Percentiles rank a stretch among this genome's conserved stretches.
phyloP scores from a whole-genome alignment of 92 coral and sea anemone species.

The Epizoanthus ramosus region DNA sequence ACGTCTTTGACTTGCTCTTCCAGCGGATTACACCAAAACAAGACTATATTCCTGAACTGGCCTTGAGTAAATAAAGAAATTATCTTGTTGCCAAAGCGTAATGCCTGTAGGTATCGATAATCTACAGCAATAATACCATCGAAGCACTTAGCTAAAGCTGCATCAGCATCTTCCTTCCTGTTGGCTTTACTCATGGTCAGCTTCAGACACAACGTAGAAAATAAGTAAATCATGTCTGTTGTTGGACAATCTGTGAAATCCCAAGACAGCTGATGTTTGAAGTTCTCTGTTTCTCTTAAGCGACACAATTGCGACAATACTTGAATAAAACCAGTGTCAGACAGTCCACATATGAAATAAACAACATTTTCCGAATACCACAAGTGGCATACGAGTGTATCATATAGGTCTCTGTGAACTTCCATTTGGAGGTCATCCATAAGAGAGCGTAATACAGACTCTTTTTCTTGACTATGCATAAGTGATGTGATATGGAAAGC shows the following conservation, averaged over 20 bases:
- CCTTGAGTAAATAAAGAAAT: not conserved
- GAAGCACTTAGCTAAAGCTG: not conserved
- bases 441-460: too few species aligned
- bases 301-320: not conserved
- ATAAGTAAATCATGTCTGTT: not conserved
- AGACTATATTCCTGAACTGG: not conserved
- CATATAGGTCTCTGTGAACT: too few species aligned
- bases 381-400: too few species aligned
- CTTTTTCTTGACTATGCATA: too few species aligned
- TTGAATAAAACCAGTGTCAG: not conserved
- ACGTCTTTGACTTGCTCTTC: too few species aligned
- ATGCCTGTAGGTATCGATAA: too few species aligned
- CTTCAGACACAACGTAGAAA: not conserved
- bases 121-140: not conserved
- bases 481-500: too few species aligned
- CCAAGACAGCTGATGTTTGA: not conserved
- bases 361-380: too few species aligned
- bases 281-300: not conserved
- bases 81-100: not conserved
- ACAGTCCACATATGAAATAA: not conserved
- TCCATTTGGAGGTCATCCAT: too few species aligned
- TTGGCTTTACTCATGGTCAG: not conserved
- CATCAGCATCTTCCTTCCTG: not conserved
- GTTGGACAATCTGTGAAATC: not conserved
- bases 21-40: too few species aligned